Base-by-base conservation (phyloP, 2,113 vertebrate genomes). In the Hylia prasina region DNA sequence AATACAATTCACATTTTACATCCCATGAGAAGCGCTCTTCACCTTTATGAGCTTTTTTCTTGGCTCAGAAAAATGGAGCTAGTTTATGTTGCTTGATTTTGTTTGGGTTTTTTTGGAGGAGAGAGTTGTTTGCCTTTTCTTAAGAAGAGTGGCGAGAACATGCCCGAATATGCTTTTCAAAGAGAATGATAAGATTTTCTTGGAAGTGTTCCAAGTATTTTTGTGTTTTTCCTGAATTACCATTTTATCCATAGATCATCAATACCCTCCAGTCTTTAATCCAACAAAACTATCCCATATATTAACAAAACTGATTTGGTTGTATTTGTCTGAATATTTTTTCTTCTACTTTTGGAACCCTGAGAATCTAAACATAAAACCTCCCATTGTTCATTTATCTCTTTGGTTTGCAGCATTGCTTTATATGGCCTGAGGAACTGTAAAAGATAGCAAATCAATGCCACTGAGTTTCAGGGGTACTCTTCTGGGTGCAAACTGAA, bases 1-100 rank as follows among this genome's bases (percentile, higher is more conserved):
- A 90, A 51, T 89, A 77, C 83, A 96, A 81, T 75, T 94, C 93
- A 78, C 37, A 33, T 94, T 88, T 89, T 92, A 40, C 89, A 56
- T 92, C 93, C 88, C 90, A 64, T 9, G 76, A 95, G 90, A 81
- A 64, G 69, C 48, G 40, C 56, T 81, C 60, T 90, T 92, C 72
- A 94, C 72, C 79, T 93, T 90, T 78, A 80, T 35, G 76, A 94
- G 72, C 44, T 94, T 72, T 83, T 71, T 40, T 81, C 82, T 93
- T 95, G 93, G 90, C 89, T 92, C 64, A 92, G 57, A 53, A 91
- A 50, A 89, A 50, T 57, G 3, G 48, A 78, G 31, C 82, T 94
- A 47, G 54, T 77, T 93, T 87, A 31, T 76, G 28, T 75, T 88
- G 51, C 22, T 68, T 63, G 9, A n/a, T 64, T 79, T 90, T 48